phyloP scores from a whole-genome alignment of 1,140 invertebrate genomes.

The Cepaea nemoralis region DNA sequence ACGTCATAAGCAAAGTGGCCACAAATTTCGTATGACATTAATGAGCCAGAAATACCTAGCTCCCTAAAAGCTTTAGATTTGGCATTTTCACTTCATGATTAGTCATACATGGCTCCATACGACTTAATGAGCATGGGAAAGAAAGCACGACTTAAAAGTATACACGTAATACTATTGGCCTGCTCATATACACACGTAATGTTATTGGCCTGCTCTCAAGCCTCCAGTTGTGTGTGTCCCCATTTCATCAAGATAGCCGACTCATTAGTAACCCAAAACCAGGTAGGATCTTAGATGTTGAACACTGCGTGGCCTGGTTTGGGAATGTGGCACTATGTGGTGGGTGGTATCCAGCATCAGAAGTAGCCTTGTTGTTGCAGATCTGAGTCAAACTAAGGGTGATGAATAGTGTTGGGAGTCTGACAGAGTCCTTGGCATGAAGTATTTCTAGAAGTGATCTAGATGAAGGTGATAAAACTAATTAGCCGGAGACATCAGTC shows the following conservation, averaged over 20 bases:
- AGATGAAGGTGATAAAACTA: background rate
- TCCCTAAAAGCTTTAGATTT: too few species aligned
- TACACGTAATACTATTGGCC: too few species aligned
- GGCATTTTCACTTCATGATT: too few species aligned
- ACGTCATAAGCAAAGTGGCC: too few species aligned
- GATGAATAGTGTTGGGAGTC: background rate
- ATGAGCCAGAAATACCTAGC: too few species aligned
- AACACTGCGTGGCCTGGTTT: background rate
- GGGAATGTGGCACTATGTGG: background rate
- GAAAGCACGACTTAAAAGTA: too few species aligned
- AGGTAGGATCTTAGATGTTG: background rate
- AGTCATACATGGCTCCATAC: too few species aligned
- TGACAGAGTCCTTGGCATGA: background rate
- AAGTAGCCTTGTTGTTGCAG: background rate
- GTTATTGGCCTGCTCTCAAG: background rate
- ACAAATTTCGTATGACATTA: too few species aligned
- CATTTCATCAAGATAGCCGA: background rate
- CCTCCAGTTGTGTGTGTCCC: background rate
- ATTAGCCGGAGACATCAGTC: slow-evolving; percentile 7
- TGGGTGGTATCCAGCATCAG: background rate
- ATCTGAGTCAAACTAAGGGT: background rate
- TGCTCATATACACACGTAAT: too few species aligned
- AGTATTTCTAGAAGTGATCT: background rate
- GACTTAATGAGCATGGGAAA: too few species aligned
- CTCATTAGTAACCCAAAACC: slow-evolving; percentile 7